Evolutionary conservation across 2,888 invertebrate genomes (phyloP).

Genomic region (Antheraea yamamai): DNA sequence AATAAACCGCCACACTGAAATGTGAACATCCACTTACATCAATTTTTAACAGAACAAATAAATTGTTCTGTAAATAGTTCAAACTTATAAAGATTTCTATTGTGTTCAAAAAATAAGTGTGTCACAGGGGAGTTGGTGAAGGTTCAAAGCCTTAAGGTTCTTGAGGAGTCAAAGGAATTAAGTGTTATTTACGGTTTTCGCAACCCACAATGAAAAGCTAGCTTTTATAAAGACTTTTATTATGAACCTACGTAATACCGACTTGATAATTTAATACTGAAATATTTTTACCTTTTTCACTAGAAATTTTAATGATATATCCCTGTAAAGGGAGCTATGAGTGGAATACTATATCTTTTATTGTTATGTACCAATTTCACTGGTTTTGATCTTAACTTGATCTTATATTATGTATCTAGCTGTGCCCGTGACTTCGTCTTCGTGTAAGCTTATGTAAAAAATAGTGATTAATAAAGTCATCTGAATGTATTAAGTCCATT

Average conservation of each 20-base stretch:
- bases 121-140: constrained; percentile 12
- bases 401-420: neutral
- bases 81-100: neutral
- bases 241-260: constrained; percentile 6
- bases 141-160: constrained; percentile 26
- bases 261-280: neutral
- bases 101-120: neutral
- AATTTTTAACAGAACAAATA: neutral
- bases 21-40: neutral
- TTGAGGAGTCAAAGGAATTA: constrained; percentile 33
- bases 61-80: neutral
- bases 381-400: neutral
- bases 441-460: too few species aligned
- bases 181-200: constrained; percentile 33
- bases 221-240: constrained; percentile 34
- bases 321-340: too few species aligned
- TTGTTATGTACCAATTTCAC: too few species aligned
- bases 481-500: too few species aligned
- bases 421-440: too few species aligned
- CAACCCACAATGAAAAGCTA: constrained; percentile 26
- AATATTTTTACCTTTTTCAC: neutral
- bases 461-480: too few species aligned
- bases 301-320: neutral
- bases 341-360: too few species aligned
- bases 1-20: neutral